These are phyloP conservation scores for Agonopterix subpropinquella DNA, from an alignment of 2,888 invertebrate species.

Conservation along the genomic window DNA sequence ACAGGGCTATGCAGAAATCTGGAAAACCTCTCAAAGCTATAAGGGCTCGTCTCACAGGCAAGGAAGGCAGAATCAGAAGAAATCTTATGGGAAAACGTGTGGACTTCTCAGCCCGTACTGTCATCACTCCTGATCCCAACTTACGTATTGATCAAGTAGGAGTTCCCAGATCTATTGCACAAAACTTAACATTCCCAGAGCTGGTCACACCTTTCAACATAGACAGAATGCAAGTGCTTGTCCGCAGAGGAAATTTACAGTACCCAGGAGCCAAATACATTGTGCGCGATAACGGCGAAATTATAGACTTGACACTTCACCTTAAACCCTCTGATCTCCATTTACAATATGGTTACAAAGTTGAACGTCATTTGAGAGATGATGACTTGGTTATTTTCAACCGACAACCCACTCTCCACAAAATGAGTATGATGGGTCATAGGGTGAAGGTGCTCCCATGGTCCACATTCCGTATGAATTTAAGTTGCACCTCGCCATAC, in stretches of 20 bases:
- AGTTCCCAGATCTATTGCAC: slow-evolving; percentile 98
- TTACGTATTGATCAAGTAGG: slow-evolving; percentile 97
- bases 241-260: slow-evolving; percentile 96
- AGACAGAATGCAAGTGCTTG: slow-evolving; percentile 94
- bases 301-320: slow-evolving; percentile 98
- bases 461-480: slow-evolving; percentile 99
- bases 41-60: slow-evolving; percentile 97
- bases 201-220: slow-evolving; percentile 99
- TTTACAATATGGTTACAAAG: slow-evolving; percentile 96
- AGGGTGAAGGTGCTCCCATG: slow-evolving; percentile 97
- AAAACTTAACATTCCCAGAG: slow-evolving; percentile 99
- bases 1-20: slow-evolving; percentile 97
- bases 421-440: slow-evolving; percentile 99
- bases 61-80: slow-evolving; percentile 99
- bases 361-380: slow-evolving; percentile 98
- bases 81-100: slow-evolving; percentile 99
- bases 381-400: slow-evolving; percentile 99
- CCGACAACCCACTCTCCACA: slow-evolving; percentile 99
- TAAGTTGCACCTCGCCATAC: slow-evolving; percentile 99
- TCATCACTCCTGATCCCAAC: slow-evolving; percentile 97
- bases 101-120: slow-evolving; percentile 99
- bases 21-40: slow-evolving; percentile 98
- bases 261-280: slow-evolving; percentile 99
- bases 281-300: slow-evolving; percentile 97
- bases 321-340: slow-evolving; percentile 98